Percentiles rank a stretch among this genome's conserved stretches.
phyloP scores from a whole-genome alignment of 2,113 vertebrate genomes.

The Xiphophorus hellerii region DNA sequence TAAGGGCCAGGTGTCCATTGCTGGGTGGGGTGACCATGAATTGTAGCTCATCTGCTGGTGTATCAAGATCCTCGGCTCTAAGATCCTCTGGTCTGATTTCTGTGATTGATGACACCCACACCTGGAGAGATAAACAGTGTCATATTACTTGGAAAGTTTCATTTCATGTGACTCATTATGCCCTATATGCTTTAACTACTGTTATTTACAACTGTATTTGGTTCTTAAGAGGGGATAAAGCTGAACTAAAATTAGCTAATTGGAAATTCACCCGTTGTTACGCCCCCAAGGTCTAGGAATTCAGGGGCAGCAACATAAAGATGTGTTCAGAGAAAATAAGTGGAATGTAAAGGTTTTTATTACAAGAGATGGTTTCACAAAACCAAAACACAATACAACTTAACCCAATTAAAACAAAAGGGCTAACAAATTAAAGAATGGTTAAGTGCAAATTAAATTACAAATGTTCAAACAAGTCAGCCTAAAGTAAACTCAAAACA shows the following conservation, averaged over 20 bases:
- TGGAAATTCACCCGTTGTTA: too few species aligned
- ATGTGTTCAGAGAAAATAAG: too few species aligned
- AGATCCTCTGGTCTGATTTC: slow-evolving; percentile 84
- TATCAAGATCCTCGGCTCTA: slow-evolving; percentile 84
- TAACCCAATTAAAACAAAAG: too few species aligned
- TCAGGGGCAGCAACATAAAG: too few species aligned
- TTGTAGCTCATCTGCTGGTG: slow-evolving; percentile 77
- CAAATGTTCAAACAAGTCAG: too few species aligned
- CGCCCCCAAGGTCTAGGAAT: too few species aligned
- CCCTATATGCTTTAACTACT: background rate
- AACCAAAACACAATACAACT: too few species aligned
- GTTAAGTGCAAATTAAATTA: too few species aligned
- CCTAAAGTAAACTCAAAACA: too few species aligned
- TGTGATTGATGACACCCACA: slow-evolving; percentile 88
- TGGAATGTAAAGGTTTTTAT: too few species aligned
- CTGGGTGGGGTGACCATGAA: slow-evolving; percentile 87
- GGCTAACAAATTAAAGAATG: too few species aligned
- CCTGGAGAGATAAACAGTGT: slow-evolving; percentile 67
- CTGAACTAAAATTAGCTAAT: background rate
- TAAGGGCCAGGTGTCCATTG: slow-evolving; percentile 88
- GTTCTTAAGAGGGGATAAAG: background rate
- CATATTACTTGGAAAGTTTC: background rate
- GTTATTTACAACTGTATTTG: background rate
- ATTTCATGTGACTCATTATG: background rate
- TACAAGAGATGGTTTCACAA: too few species aligned